Base-by-base conservation (phyloP, 1,140 invertebrate species). In the Scaptomyza montana region DNA sequence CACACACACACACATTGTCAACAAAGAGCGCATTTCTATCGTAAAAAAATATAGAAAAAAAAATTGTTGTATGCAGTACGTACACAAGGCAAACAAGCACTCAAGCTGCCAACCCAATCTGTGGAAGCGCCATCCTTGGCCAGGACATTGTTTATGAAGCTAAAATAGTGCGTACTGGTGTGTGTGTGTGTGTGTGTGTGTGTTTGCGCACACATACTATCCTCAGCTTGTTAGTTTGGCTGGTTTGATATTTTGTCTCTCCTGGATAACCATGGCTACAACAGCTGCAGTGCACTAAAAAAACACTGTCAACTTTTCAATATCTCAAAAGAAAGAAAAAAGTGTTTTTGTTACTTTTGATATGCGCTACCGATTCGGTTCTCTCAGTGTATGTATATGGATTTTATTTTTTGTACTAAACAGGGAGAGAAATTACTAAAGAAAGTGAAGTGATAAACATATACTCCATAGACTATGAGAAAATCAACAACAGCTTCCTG, bases 401-500 rank as follows among this genome's bases (percentile, higher is more conserved):
- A 25, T 25, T 25, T 25, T 41, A 0, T 41, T 41, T 41, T 43
- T n/a, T 25, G 21, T 25, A 2, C 3, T 25, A 1, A 30, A 41
- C 39, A 50, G 19, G 28, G 28, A 12, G 39, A 28, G 51, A 72
- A 76, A 73, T 65, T 53, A 56, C 49, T 41, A 64, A 70, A 66
- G 70, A 73, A 76, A 76, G 74, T 76, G 70, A 76, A 68, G 74
- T 73, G 74, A 76, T 67, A 72, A 76, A 64, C 53, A 70, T 30
- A 70, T n/a, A 50, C 3, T 43, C n/a, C 30, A 43, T 49, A 16
- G 39, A 43, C 46, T 13, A 10, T 49, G 46, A 28, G 36, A 45
- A 63, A 68, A 59, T 43, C 47, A 71, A 57, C 47, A 65, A 59
- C 28, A 59, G 63, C 25, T 72, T 67, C 56, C 63, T 67, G 63